Percentiles rank a stretch among this genome's conserved stretches.
Conservation (phyloP, 2,113 vertebrate species). For the Andinoacara biseriatus region DNA sequence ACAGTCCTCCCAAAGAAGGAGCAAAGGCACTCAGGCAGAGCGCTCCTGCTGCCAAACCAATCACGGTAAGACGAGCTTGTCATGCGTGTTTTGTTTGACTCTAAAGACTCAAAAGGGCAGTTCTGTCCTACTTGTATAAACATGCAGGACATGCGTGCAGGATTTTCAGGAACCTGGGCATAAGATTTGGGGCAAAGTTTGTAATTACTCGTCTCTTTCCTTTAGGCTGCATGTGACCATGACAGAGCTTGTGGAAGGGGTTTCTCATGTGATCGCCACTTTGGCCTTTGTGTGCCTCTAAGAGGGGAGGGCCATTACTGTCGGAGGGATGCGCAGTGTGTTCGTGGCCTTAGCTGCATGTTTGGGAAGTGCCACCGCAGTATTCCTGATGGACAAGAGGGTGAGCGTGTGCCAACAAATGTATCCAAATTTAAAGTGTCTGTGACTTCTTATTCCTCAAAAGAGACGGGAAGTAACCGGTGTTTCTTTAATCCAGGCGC, state of each 20-base stretch:
- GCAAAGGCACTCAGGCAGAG: conserved; percentile 47
- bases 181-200: not conserved
- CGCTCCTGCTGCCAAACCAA: conserved; percentile 43
- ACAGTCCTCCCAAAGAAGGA: conserved; percentile 77
- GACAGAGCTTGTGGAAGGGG: conserved; percentile 78
- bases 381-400: conserved; percentile 81
- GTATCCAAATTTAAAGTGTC: not conserved
- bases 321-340: conserved; percentile 84
- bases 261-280: conserved; percentile 87
- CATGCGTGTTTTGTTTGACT: not conserved
- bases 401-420: conserved; percentile 64
- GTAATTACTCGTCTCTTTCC: not conserved
- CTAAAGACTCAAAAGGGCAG: not conserved
- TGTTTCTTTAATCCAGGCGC: conserved; percentile 70
- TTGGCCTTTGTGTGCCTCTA: conserved; percentile 82
- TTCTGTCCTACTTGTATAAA: not conserved
- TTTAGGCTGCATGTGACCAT: conserved; percentile 79
- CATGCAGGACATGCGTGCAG: not conserved
- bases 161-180: not conserved
- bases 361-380: conserved; percentile 87
- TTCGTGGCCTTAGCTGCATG: conserved; percentile 85
- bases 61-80: conserved; percentile 72
- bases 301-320: conserved; percentile 83
- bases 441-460: not conserved
- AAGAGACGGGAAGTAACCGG: not conserved